Conservation (phyloP, 1,140 invertebrate species). For the Laupala kohalensis region DNA sequence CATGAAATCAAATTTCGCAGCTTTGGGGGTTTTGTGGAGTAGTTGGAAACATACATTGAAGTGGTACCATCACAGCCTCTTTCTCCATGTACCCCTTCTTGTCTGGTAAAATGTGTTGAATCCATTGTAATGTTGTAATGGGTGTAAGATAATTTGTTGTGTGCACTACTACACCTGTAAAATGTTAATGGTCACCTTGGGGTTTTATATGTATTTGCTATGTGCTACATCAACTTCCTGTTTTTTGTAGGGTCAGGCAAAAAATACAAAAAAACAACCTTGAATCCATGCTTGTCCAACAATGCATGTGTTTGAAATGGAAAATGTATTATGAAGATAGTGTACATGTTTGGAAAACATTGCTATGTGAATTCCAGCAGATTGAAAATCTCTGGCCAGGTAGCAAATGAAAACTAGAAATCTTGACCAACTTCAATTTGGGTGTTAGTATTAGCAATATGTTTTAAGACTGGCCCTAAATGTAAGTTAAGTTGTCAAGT, state of each 20-base stretch:
- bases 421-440: background rate
- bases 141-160: constrained; percentile 7
- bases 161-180: constrained; percentile 6
- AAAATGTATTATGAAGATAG: constrained; percentile 3
- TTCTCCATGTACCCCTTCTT: constrained; percentile 3
- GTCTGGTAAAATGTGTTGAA: background rate
- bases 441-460: background rate
- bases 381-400: background rate
- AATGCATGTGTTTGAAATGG: constrained; percentile 17
- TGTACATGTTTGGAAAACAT: constrained; percentile 7
- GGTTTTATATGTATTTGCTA: constrained; percentile 7
- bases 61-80: constrained; percentile 7
- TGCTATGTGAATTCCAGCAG: background rate
- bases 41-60: constrained; percentile 3
- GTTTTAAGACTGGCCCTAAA: background rate
- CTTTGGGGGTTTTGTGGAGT: constrained; percentile 11
- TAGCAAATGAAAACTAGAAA: background rate
- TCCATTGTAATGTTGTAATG: background rate
- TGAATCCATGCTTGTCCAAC: constrained; percentile 18
- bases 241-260: constrained; percentile 10
- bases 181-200: background rate
- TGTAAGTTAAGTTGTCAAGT: background rate
- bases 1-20: constrained; percentile 10
- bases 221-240: constrained; percentile 14
- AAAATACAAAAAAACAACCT: constrained; percentile 12